A percentile compares a stretch with the other conserved stretches of the same genome.
phyloP scores from a whole-genome alignment of 2,113 vertebrate species.

The Poecilia latipinna region DNA sequence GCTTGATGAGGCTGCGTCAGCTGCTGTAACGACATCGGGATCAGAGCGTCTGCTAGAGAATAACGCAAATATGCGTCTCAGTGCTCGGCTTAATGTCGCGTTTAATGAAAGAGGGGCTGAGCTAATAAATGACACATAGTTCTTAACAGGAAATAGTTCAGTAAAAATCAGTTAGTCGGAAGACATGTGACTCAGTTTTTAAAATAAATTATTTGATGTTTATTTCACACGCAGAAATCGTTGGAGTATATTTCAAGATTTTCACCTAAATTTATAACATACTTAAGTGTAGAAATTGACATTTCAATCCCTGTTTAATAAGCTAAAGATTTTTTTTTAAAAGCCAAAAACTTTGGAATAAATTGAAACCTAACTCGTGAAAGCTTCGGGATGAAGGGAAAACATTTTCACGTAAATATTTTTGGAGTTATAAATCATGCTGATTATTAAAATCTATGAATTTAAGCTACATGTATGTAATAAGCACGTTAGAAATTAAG shows the following conservation, averaged over 20 bases:
- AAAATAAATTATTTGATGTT: background rate
- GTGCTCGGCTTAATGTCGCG: background rate
- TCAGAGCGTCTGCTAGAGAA: background rate
- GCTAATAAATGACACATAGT: background rate
- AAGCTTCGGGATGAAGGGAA: background rate
- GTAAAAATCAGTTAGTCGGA: background rate
- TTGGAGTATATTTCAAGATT: background rate
- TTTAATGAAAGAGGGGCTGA: background rate
- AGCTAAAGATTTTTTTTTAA: background rate
- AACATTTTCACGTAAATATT: background rate
- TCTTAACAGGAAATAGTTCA: background rate
- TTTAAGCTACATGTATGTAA: background rate
- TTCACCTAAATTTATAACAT: background rate
- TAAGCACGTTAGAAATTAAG: too few relatives aligned
- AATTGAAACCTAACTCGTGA: background rate
- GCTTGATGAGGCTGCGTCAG: background rate
- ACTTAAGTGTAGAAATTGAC: background rate
- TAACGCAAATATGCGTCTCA: background rate
- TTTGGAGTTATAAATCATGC: background rate
- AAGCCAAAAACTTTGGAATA: background rate
- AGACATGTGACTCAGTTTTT: background rate
- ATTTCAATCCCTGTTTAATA: background rate
- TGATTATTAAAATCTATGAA: background rate
- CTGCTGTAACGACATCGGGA: background rate
- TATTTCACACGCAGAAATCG: background rate